phyloP scores from a whole-genome alignment of 2,888 invertebrate genomes.

The Archaeoteleia sp. region DNA sequence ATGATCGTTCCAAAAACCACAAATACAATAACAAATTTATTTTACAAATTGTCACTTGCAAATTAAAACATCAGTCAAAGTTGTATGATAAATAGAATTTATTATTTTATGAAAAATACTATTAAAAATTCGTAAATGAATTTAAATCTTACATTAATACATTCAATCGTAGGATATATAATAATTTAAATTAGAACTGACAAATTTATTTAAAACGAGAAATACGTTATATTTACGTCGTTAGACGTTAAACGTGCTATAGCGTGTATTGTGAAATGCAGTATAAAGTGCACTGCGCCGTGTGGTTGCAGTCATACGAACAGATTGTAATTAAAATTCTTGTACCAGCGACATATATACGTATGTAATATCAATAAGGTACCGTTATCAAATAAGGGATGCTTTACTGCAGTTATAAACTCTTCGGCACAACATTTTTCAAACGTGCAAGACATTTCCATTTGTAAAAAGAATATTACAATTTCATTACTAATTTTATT shows the following conservation, averaged over 20 bases:
- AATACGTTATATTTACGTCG: constrained; percentile 16
- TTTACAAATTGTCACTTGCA: no score
- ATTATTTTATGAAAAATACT: no score
- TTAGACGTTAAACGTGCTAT: constrained; percentile 10
- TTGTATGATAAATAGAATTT: no score
- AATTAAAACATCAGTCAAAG: no score
- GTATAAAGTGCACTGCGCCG: constrained; percentile 32
- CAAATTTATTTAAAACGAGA: constrained; percentile 6
- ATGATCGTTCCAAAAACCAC: no score
- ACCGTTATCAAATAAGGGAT: constrained; percentile 27
- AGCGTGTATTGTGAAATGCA: constrained; percentile 23
- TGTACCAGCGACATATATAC: constrained; percentile 6
- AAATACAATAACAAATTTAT: no score
- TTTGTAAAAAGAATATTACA: no score
- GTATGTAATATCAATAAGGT: constrained; percentile 14
- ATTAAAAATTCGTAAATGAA: no score
- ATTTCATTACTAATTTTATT: no score
- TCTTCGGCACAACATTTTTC: not conserved
- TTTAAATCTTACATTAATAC: no score
- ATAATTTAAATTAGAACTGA: constrained; percentile 13
- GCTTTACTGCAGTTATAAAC: constrained; percentile 1
- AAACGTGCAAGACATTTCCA: no score
- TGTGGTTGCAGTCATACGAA: constrained; percentile 19
- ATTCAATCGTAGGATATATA: no score
- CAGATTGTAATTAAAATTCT: constrained; percentile 28